Percentiles rank a stretch among this genome's conserved stretches.
These are phyloP conservation scores for Synodontis membranacea DNA, from an alignment of 2,113 vertebrate genomes.

Conservation along the genomic window DNA sequence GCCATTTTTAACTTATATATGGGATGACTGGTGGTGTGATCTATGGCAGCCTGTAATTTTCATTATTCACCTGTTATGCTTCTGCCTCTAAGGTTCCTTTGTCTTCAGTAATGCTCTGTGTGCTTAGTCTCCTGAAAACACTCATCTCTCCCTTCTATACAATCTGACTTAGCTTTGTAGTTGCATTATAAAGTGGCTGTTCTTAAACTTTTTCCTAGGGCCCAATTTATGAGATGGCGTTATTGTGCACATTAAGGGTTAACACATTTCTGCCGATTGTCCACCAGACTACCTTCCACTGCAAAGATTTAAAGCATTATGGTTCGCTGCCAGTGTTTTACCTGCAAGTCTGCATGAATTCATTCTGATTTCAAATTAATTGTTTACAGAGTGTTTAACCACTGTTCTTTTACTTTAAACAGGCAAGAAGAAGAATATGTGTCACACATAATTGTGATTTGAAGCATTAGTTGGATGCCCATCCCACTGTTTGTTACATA, in stretches of 20 bases:
- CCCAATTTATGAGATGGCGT: not conserved
- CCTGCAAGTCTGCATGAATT: not conserved
- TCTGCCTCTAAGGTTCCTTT: not conserved
- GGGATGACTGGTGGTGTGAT: constrained; percentile 4
- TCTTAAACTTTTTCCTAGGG: not conserved
- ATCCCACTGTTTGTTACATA: not conserved
- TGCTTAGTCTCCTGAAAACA: not conserved
- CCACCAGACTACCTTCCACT: not conserved
- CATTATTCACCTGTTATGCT: not conserved
- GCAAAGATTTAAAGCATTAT: not conserved
- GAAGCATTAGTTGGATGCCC: not conserved
- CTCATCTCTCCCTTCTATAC: not conserved
- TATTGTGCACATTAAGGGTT: not conserved
- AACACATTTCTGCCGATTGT: not conserved
- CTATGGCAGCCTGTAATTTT: not conserved
- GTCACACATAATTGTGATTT: not conserved
- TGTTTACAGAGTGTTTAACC: not conserved
- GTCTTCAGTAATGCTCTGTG: not conserved
- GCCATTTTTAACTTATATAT: not conserved
- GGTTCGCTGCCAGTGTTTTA: not conserved
- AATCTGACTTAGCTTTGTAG: not conserved
- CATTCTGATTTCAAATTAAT: not conserved
- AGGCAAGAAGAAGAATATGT: not conserved
- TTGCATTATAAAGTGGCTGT: not conserved
- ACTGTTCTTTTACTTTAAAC: not conserved